Percentiles rank a stretch among this genome's conserved stretches.
These are phyloP conservation scores for Cynocephalus volans DNA, from an alignment of 2,113 vertebrate genomes.

Conservation along the genomic window DNA sequence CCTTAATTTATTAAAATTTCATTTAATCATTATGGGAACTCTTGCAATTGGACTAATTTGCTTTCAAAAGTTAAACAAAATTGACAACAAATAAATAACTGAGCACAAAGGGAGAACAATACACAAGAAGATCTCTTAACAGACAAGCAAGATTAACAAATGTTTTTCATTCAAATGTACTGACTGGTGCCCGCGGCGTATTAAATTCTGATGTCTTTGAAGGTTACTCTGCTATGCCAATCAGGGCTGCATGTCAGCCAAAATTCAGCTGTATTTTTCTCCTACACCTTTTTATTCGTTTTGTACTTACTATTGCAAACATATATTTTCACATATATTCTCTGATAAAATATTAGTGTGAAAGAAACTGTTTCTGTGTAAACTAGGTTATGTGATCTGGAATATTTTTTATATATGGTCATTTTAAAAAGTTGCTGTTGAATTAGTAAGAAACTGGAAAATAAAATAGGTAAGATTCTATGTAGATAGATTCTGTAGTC, in stretches of 20 bases:
- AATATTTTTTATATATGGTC: not conserved
- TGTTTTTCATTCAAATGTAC: not conserved
- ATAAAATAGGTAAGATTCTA: not conserved
- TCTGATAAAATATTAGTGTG: not conserved
- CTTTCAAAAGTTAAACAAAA: constrained; percentile 3
- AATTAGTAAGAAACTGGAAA: constrained; percentile 8
- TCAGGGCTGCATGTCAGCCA: not conserved
- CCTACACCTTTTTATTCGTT: not conserved
- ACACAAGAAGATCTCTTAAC: not conserved
- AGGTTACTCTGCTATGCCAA: too few species aligned
- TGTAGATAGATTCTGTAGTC: not conserved
- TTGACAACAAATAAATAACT: not conserved
- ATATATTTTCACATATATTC: not conserved
- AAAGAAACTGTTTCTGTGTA: not conserved
- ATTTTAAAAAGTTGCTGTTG: not conserved
- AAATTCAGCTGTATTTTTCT: not conserved
- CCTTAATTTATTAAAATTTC: not conserved
- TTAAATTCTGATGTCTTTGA: not conserved
- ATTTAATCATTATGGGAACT: not conserved
- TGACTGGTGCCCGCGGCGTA: not conserved
- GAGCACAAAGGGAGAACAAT: not conserved
- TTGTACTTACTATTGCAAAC: not conserved
- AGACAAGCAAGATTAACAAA: not conserved
- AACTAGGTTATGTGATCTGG: constrained; percentile 4
- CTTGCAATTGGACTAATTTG: not conserved